A percentile compares a stretch with the other conserved stretches of the same genome.
phyloP scores from a whole-genome alignment of 2,888 invertebrate species.

The Pseudococcus jackbeardsleyi region DNA sequence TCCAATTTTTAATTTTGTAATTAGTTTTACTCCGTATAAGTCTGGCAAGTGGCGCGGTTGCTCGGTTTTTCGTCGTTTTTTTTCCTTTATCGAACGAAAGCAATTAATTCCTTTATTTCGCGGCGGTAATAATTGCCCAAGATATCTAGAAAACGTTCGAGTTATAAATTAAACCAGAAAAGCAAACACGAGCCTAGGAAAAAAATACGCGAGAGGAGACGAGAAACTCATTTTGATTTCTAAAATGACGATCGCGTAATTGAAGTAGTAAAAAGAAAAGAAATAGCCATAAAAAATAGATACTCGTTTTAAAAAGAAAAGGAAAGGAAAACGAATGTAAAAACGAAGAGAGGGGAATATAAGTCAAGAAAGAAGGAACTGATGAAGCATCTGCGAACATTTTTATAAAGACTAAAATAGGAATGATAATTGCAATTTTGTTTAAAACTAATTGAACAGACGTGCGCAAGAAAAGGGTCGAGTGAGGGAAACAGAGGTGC shows the following conservation, averaged over 20 bases:
- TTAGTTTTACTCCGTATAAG: slow-evolving; percentile 1
- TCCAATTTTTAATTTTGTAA: slow-evolving; percentile 52
- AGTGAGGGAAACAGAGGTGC: not conserved
- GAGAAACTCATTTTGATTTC: slow-evolving; percentile 17
- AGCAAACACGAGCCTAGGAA: not conserved
- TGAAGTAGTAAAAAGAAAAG: not conserved
- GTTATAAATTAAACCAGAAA: slow-evolving; percentile 44
- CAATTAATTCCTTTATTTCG: slow-evolving; percentile 38
- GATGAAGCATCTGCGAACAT: slow-evolving; percentile 47
- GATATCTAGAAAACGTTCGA: slow-evolving; percentile 22
- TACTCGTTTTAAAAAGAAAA: slow-evolving; percentile 4
- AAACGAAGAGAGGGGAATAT: not conserved
- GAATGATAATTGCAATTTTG: slow-evolving; percentile 47
- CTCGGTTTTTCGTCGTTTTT: not conserved
- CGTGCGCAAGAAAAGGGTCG: not conserved
- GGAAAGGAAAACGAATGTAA: not conserved
- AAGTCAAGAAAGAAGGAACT: not conserved
- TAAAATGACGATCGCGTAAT: slow-evolving; percentile 11
- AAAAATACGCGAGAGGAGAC: not conserved
- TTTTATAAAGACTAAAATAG: slow-evolving; percentile 24
- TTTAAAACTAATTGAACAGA: slow-evolving; percentile 37
- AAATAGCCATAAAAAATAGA: not conserved
- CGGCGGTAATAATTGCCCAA: slow-evolving; percentile 16
- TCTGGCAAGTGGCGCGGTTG: not conserved
- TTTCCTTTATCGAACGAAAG: slow-evolving; percentile 25